Conservation (phyloP, 2,113 vertebrate genomes). For the Motacilla alba region DNA sequence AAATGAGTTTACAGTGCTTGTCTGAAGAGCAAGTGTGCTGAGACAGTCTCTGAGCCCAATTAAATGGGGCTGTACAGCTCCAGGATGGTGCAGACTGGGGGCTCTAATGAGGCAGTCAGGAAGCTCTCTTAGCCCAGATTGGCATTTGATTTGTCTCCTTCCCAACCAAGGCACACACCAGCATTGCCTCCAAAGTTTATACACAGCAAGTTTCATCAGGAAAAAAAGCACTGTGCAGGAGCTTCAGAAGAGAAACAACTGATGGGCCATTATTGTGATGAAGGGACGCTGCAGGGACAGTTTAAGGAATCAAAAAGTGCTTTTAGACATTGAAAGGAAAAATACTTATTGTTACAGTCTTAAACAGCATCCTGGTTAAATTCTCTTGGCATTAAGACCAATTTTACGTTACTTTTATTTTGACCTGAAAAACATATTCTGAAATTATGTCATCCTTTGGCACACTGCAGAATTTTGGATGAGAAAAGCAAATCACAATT, state of each 20-base stretch:
- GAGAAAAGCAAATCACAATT: not conserved
- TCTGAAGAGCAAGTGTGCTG: conserved; percentile 51
- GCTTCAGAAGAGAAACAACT: not conserved
- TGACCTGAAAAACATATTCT: not conserved
- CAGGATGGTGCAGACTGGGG: not conserved
- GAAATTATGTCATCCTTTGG: not conserved
- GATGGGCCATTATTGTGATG: not conserved
- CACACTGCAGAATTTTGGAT: not conserved
- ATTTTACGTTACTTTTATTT: not conserved
- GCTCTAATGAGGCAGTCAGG: conserved; percentile 59
- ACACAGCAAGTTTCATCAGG: not conserved
- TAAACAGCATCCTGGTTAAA: not conserved
- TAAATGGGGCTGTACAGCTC: conserved; percentile 57
- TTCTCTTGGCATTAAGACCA: not conserved
- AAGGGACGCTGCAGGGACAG: not conserved
- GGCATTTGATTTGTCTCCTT: not conserved
- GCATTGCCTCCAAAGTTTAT: not conserved
- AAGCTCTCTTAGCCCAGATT: not conserved
- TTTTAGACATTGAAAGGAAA: not conserved
- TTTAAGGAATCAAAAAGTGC: not conserved
- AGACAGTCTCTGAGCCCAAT: conserved; percentile 50
- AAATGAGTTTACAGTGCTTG: conserved; percentile 64
- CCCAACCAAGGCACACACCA: not conserved
- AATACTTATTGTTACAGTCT: not conserved
- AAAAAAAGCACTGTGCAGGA: not conserved